These are phyloP conservation scores for Athalia rosae DNA, from an alignment of 2,888 invertebrate genomes.

Conservation along the genomic window DNA sequence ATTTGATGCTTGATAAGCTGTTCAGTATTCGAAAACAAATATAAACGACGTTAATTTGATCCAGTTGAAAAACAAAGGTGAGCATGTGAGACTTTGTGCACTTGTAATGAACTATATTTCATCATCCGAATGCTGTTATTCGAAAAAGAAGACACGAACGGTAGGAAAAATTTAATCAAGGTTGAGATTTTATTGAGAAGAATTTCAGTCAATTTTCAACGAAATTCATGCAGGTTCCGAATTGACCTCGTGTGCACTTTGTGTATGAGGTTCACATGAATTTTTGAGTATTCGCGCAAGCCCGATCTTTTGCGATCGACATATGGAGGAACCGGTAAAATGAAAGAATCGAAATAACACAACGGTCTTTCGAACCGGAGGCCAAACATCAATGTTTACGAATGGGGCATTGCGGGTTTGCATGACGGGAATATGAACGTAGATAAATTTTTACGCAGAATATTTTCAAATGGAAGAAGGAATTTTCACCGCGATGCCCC, in stretches of 20 bases:
- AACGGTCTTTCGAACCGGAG: conserved; percentile 8
- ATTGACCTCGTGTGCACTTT: no score
- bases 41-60: no score
- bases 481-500: not conserved
- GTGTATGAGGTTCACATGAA: not conserved
- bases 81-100: not conserved
- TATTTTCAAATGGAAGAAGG: conserved; percentile 3
- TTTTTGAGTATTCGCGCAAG: conserved; percentile 13
- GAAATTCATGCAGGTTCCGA: no score
- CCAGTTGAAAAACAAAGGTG: not conserved
- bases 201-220: no score
- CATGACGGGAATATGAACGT: not conserved
- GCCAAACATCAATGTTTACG: conserved; percentile 35
- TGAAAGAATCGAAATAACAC: conserved; percentile 13
- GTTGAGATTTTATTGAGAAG: no score
- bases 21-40: no score
- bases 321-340: conserved; percentile 7
- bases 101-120: no score
- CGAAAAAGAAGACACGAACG: no score
- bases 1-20: not conserved
- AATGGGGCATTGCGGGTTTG: conserved; percentile 27
- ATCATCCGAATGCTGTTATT: no score
- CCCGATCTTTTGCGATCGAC: conserved; percentile 5
- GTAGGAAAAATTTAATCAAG: no score
- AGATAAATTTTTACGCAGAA: conserved; percentile 9